Evolutionary conservation across 2,888 invertebrate genomes (phyloP).

Genomic region (Eupithecia vulgata): DNA sequence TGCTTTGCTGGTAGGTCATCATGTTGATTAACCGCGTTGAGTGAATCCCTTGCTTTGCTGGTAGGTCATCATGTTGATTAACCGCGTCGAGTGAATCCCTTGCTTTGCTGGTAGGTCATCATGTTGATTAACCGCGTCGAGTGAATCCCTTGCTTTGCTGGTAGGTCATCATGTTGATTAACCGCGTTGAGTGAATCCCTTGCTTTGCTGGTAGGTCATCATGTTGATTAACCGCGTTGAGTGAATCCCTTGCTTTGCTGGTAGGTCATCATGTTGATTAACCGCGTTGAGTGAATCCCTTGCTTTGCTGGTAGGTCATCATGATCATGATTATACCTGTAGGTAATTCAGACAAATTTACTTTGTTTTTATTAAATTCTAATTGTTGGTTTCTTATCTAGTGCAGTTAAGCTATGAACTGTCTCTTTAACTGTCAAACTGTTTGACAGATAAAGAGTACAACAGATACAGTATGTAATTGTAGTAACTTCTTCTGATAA

Average conservation of each 20-base stretch:
- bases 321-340: too few species aligned
- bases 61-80: slow-evolving; percentile 15
- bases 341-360: too few species aligned
- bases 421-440: too few species aligned
- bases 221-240: slow-evolving; percentile 17
- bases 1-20: background rate
- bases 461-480: too few species aligned
- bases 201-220: background rate
- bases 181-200: slow-evolving; percentile 10
- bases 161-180: slow-evolving; percentile 15
- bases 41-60: background rate
- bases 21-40: slow-evolving; percentile 17
- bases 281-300: slow-evolving; percentile 10
- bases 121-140: slow-evolving; percentile 16
- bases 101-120: background rate
- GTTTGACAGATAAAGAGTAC: too few species aligned
- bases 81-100: slow-evolving; percentile 10
- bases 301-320: background rate
- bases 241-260: background rate
- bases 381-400: background rate
- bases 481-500: too few species aligned
- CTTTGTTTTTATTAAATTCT: too few species aligned
- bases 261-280: slow-evolving; percentile 17
- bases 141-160: background rate
- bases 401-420: too few species aligned